Evolutionary conservation across 2,113 vertebrate genomes (phyloP), one percentile per base, ranked within the genome.

Genomic region (Dasypus novemcinctus): DNA sequence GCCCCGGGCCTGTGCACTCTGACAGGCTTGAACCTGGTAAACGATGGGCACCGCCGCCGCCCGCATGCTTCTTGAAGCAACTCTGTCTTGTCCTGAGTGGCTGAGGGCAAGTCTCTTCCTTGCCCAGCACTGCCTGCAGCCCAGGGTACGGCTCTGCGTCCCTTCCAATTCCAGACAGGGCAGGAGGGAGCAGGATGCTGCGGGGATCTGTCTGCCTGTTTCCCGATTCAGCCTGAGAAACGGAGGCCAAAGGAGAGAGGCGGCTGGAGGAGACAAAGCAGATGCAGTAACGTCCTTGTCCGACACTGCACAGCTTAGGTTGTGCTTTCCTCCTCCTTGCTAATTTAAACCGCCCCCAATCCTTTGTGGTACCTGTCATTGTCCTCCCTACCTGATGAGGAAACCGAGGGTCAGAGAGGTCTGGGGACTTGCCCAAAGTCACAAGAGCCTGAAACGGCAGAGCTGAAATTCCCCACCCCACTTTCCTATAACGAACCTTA

Each of bases 221-320:
- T 64, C 14, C 68, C 9, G 2, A 17, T 23, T 13, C 43, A 88
- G 33, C 27, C 43, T 11, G 43, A 66, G 76, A 54, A 64, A 61
- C 99, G 96, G 98, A 98, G 97, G 98, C 98, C 94, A 99, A 88
- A 57, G 99, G 98, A 52, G 99, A 99, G 93, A 98, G 98, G 13
- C 99, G 98, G 89, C 99, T 98, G 98, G 97, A 93, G 1, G 98
- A 63, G 38, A 4, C 29, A 25, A 1, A 33, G 61, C 25, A 25
- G 33, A 25, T 4, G 27, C n/a, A 52, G 17, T 52, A 31, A 31
- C 4, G 5, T 46, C 13, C 36, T 8, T 4, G 20, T 49, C 12
- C 13, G 9, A 31, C 49, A 59, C 6, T 18, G 36, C 57, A 29
- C 27, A 41, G 71, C 41, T 87, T 33, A n/a, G 2, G 6, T 1